Base-by-base conservation (phyloP, 2,113 vertebrate species). In the Cheirogaleus medius region DNA sequence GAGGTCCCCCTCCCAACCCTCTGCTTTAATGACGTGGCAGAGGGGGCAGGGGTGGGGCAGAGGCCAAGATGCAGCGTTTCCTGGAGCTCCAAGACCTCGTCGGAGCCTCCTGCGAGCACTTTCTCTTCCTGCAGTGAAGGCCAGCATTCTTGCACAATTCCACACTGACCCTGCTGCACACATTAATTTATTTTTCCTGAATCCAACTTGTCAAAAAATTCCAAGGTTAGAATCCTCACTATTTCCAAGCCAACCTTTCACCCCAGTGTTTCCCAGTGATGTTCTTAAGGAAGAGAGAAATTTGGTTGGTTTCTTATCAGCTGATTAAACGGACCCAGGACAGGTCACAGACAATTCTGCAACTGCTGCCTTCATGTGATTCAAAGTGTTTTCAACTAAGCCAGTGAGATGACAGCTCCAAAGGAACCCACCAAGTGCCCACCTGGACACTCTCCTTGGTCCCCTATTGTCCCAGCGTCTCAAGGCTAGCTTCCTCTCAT, bases 151-250 rank as follows among this genome's bases (percentile, higher is more conserved):
- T 94, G 74, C 83, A 60, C 80, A 94, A 80, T 87, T 90, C 90
- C 87, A 71, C 39, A 76, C 76, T 96, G 96, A 96, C 87, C 84
- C 87, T 83, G 73, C 84, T 29, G 47, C 87, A 87, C 76, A 95
- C 60, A 81, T 91, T 90, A 74, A 94, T 89, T 98, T 91, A 86
- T 96, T 97, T 97, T 97, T 93, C 78, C 94, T 96, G 87, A 95
- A 78, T 87, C 39, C 92, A 91, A 89, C 56, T 94, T 84, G 97
- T 97, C 56, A 87, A 87, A 97, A 95, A 94, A 96, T 86, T 91
- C 85, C 88, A 97, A 44, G 88, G 81, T 94, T 95, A 95, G 44
- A 60, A 96, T 64, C 76, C 77, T 95, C 34, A 25, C 58, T 97
- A 71, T 96, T 96, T 97, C 93, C 78, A 95, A 96, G 92, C 49